Conservation (phyloP, 2,888 invertebrate species). For the Hylaea fasciaria region DNA sequence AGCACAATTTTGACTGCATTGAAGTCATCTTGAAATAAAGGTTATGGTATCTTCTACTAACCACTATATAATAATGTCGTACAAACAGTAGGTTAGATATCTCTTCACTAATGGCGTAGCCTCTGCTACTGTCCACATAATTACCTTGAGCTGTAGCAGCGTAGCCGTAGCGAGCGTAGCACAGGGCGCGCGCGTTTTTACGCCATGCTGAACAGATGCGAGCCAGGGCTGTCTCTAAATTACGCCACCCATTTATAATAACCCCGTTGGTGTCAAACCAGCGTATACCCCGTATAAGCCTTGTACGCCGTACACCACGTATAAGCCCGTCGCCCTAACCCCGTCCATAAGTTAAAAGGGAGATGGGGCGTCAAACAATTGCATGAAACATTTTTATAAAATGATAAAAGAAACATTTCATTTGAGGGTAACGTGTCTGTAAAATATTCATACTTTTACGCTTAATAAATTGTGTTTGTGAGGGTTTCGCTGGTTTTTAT, state of each 20-base stretch:
- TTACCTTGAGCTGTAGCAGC: constrained; percentile 27
- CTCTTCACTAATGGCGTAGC: neutral
- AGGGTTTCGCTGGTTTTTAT: constrained; percentile 17
- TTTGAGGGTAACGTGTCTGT: constrained; percentile 28
- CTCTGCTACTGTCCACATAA: constrained; percentile 15
- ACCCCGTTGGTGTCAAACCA: constrained; percentile 20
- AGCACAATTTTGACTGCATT: no score
- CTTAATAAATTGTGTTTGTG: constrained; percentile 31
- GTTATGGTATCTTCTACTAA: no score
- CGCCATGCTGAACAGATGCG: constrained; percentile 62
- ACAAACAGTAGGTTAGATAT: no score
- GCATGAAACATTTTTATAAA: constrained; percentile 33
- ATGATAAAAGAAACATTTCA: constrained; percentile 34
- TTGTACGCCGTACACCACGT: neutral
- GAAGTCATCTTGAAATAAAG: no score
- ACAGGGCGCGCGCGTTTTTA: constrained; percentile 58
- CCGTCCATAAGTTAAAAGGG: constrained; percentile 26
- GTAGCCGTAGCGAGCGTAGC: constrained; percentile 31
- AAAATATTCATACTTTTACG: constrained; percentile 40
- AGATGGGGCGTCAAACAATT: constrained; percentile 32
- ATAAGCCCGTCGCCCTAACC: constrained; percentile 13
- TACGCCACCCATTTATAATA: constrained; percentile 36
- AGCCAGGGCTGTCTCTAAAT: constrained; percentile 50
- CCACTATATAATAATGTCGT: no score
- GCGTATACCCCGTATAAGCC: neutral